phyloP scores from a whole-genome alignment of 64 coral and sea anemone genomes.

The Montipora cactus region DNA sequence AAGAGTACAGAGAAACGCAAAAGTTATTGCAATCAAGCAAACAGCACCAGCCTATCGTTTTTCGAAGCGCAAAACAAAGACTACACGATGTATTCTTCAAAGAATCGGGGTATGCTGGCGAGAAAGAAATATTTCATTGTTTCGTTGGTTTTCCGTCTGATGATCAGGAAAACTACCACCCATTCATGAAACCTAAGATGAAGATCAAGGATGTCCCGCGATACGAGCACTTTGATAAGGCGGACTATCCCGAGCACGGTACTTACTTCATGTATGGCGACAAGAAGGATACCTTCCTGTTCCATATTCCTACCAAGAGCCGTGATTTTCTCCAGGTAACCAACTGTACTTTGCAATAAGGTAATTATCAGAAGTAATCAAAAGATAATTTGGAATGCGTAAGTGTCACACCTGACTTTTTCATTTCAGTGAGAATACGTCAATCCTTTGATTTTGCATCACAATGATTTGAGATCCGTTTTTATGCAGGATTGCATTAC shows the following conservation, averaged over 20 bases:
- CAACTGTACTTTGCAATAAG: neutral
- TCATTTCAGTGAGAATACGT: no score
- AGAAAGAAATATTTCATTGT: conserved; percentile 39
- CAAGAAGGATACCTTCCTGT: conserved; percentile 16
- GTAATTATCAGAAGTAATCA: neutral
- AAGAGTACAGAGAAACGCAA: conserved; percentile 18
- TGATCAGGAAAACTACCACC: neutral
- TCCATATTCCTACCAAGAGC: conserved; percentile 46
- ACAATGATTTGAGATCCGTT: no score
- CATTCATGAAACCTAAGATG: conserved; percentile 23
- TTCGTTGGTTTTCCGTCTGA: conserved; percentile 28
- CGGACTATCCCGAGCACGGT: neutral
- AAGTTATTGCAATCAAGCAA: neutral
- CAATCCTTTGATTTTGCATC: no score
- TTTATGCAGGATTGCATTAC: no score
- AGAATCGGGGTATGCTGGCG: conserved; percentile 24
- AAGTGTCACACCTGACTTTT: no score
- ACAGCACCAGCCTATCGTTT: conserved; percentile 1
- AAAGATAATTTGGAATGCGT: no score
- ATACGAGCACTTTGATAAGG: conserved; percentile 48
- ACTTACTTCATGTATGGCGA: conserved; percentile 56
- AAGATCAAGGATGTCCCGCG: conserved; percentile 40
- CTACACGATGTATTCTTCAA: conserved; percentile 34
- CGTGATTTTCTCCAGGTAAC: conserved; percentile 54
- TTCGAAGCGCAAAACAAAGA: conserved; percentile 28